Evolutionary conservation across 2,888 invertebrate species (phyloP).

Genomic region (Chydorus sphaericus): DNA sequence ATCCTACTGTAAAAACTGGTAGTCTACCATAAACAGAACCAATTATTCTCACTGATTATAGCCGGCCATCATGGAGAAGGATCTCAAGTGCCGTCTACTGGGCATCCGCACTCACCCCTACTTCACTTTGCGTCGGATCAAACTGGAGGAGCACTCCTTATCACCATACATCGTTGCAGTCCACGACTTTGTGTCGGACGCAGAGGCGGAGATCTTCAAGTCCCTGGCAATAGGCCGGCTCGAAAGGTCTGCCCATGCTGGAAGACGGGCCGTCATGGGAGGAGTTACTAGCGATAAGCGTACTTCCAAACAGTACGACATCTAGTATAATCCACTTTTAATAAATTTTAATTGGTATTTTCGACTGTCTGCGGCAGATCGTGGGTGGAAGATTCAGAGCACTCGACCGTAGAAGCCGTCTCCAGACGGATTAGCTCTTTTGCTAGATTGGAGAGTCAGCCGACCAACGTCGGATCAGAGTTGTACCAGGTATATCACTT

Average conservation of each 20-base stretch:
- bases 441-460: conserved; percentile 20
- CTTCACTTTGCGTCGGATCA: conserved; percentile 22
- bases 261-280: conserved; percentile 20
- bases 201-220: conserved; percentile 21
- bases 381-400: conserved; percentile 23
- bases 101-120: conserved; percentile 16
- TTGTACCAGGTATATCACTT: conserved; percentile 19
- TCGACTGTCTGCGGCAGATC: conserved; percentile 19
- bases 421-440: conserved; percentile 20
- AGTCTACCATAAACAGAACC: too few relatives aligned
- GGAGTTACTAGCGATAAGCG: conserved; percentile 21
- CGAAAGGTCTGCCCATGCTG: conserved; percentile 22
- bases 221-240: conserved; percentile 21
- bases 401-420: conserved; percentile 18
- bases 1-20: too few relatives aligned
- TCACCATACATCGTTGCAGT: conserved; percentile 22
- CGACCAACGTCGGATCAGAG: conserved; percentile 22
- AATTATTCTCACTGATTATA: too few relatives aligned
- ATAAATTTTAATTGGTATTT: not conserved
- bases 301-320: conserved; percentile 24
- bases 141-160: conserved; percentile 23
- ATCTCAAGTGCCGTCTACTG: conserved; percentile 20
- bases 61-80: conserved; percentile 21
- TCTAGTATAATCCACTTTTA: not conserved
- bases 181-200: conserved; percentile 22